Conservation (phyloP, 1,140 invertebrate genomes). For the Zelostemma sp. region DNA sequence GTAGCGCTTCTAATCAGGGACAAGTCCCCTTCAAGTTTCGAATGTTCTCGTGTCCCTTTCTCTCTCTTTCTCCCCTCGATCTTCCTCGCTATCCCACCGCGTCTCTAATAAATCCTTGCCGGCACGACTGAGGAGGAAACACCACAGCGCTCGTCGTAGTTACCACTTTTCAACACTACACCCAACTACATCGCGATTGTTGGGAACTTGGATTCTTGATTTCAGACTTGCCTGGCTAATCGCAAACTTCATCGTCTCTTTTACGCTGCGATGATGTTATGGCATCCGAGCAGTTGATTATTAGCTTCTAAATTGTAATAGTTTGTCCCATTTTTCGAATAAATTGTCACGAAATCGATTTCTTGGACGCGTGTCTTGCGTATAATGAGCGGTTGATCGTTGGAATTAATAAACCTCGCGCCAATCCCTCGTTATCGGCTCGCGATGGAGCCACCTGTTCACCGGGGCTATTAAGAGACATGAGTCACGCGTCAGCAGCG, state of each 20-base stretch:
- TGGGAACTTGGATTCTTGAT: not conserved
- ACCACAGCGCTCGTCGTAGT: constrained; percentile 6
- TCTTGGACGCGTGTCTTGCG: not conserved
- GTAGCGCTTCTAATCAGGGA: constrained; percentile 66
- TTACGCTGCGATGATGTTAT: not conserved
- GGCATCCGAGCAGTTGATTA: no score
- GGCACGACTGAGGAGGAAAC: not conserved
- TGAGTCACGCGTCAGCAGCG: constrained; percentile 26
- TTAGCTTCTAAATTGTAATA: not conserved
- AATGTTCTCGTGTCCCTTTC: constrained; percentile 9
- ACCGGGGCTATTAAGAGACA: constrained; percentile 23
- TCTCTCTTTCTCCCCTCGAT: not conserved
- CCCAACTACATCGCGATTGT: not conserved
- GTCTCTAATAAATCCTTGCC: constrained; percentile 7
- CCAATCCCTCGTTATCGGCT: constrained; percentile 19
- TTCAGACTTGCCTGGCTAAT: not conserved
- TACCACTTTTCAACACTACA: constrained; percentile 2
- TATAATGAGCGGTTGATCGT: not conserved
- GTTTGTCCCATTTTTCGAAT: not conserved
- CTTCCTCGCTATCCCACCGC: not conserved
- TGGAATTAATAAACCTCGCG: constrained; percentile 28
- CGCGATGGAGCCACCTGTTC: constrained; percentile 37
- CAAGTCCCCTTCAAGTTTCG: constrained; percentile 59
- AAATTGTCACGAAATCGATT: no score
- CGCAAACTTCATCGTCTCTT: not conserved